A percentile compares a stretch with the other conserved stretches of the same genome.
These are phyloP conservation scores for Poeciliopsis prolifica DNA, from an alignment of 2,113 vertebrate genomes.

Conservation along the genomic window DNA sequence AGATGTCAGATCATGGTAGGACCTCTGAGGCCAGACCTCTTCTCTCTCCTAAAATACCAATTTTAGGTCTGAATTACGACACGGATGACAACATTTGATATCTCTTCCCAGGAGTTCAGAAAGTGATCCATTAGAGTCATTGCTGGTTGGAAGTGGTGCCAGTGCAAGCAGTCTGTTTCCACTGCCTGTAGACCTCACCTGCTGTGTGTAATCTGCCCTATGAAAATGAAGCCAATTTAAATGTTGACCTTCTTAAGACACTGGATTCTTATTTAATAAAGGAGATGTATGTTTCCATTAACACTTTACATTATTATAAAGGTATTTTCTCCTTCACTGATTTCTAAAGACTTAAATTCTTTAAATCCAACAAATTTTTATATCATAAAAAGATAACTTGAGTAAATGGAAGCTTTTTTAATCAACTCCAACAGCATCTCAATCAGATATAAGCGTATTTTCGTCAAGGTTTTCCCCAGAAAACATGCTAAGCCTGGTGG, in stretches of 20 bases:
- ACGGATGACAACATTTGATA: conserved; percentile 71
- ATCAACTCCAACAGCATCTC: neutral
- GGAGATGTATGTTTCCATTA: neutral
- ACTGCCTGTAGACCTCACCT: conserved; percentile 66
- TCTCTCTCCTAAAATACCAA: conserved; percentile 12
- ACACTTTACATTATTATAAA: neutral
- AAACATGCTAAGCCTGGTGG: too few relatives aligned
- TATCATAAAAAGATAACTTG: neutral
- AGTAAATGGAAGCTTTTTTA: neutral
- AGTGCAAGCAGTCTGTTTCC: conserved; percentile 56
- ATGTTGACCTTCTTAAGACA: conserved; percentile 5
- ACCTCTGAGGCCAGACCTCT: neutral
- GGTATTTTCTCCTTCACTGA: neutral
- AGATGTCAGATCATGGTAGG: conserved; percentile 45
- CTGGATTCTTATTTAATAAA: neutral
- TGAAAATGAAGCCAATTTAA: conserved; percentile 51
- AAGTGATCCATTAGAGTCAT: conserved; percentile 75
- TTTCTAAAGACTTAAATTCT: neutral
- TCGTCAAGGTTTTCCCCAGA: too few relatives aligned
- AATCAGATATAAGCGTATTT: too few relatives aligned
- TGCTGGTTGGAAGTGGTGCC: conserved; percentile 58
- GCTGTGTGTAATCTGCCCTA: conserved; percentile 66
- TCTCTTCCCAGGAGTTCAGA: conserved; percentile 69
- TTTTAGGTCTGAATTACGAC: conserved; percentile 60
- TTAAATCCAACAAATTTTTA: too few relatives aligned